Base-by-base conservation (phyloP, 2,888 invertebrate genomes). In the Sarcophaga caerulescens region DNA sequence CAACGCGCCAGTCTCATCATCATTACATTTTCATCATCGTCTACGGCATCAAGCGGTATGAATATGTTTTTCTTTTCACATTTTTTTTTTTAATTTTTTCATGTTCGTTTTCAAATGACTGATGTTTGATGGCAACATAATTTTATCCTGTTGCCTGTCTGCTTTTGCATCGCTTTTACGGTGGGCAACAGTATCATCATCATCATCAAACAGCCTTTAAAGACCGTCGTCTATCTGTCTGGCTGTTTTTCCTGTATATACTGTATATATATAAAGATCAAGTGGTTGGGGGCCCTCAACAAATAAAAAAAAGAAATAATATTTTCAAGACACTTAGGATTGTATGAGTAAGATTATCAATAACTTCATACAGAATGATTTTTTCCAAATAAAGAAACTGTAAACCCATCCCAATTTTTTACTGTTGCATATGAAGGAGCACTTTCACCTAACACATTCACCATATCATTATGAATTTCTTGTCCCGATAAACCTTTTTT, bases 221-320 rank as follows among this genome's bases (percentile, higher is more conserved):
- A 83, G 65, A 80, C 77, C 62, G 84, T 86, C 84, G 84, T 84
- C 86, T 78, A 81, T 81, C 74, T 81, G 86, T 86, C 86, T 86
- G 86, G 86, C 81, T 75, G 21, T 84, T 79, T 66, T 75, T 45
- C n/a, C n/a, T n/a, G n/a, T n/a, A n/a, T n/a, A n/a, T n/a, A n/a
- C n/a, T n/a, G n/a, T n/a, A n/a, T n/a, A n/a, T n/a, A 21, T 44
- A 70, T 78, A 69, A 78, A 77, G 83, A 84, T 86, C 84, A 81
- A 81, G 86, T 75, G 81, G 84, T 78, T 69, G 74, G 80, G 17
- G 81, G 77, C 77, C 21, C 80, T 77, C 21, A 70, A 74, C 73
- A 83, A 83, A 71, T 35, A 35, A 6, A 35, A 35, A 35, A 35
- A 35, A 35, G 6, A n/a, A n/a, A n/a, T n/a, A 35, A 35, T 25